Conservation (phyloP, 1,140 invertebrate genomes). For the Zaprionus camerounensis region DNA sequence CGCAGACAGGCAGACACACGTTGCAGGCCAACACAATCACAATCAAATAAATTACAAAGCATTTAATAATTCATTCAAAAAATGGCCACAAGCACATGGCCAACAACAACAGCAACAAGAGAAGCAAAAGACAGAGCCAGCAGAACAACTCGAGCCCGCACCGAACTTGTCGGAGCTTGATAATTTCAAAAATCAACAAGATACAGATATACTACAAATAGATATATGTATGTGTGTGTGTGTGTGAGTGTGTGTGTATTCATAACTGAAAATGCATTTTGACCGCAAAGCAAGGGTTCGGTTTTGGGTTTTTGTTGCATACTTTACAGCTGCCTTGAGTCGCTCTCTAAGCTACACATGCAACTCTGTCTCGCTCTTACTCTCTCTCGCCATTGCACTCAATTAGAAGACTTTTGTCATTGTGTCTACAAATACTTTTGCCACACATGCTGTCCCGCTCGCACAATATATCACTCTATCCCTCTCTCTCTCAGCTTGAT, state of each 20-base stretch:
- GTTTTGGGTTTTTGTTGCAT: conserved; percentile 47
- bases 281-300: conserved; percentile 56
- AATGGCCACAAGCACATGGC: conserved; percentile 65
- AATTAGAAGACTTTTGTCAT: conserved; percentile 80
- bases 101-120: conserved; percentile 3
- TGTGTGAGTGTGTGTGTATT: conserved; percentile 49
- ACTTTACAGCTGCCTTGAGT: conserved; percentile 38
- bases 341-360: neutral
- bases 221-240: neutral
- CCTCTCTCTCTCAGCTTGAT: conserved; percentile 2
- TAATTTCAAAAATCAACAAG: conserved; percentile 83
- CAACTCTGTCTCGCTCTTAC: conserved; percentile 33
- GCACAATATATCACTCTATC: neutral
- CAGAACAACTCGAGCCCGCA: neutral
- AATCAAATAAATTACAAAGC: conserved; percentile 82
- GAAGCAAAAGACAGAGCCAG: conserved; percentile 26
- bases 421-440: conserved; percentile 28
- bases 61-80: conserved; percentile 82
- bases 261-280: conserved; percentile 81
- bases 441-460: conserved; percentile 30
- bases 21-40: conserved; percentile 63
- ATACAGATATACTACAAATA: conserved; percentile 42
- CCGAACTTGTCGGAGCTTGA: conserved; percentile 58
- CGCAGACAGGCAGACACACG: conserved; percentile 1
- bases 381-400: conserved; percentile 70